Percentiles rank a stretch among this genome's conserved stretches.
phyloP scores from a whole-genome alignment of 1,140 invertebrate genomes.

The Pollicipes pollicipes region DNA sequence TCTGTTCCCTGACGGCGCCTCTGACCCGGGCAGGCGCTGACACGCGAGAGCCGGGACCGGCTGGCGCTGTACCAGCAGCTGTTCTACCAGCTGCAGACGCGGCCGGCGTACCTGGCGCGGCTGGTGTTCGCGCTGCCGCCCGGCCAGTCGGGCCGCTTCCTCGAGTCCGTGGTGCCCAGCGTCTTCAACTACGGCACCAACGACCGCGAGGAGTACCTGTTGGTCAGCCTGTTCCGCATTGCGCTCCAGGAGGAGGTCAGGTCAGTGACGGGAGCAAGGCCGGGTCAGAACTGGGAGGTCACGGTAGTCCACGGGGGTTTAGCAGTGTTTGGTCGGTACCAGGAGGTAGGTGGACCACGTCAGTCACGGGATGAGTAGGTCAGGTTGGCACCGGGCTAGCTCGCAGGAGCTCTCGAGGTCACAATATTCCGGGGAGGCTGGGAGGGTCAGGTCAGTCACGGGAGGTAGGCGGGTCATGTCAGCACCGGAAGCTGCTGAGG shows the following conservation, averaged over 20 bases:
- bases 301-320: no score
- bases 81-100: constrained; percentile 61
- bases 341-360: no score
- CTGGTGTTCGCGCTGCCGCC: constrained; percentile 55
- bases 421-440: no score
- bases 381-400: no score
- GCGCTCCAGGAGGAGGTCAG: constrained; percentile 55
- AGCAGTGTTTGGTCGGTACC: no score
- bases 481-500: no score
- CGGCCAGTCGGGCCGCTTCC: constrained; percentile 50
- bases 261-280: neutral
- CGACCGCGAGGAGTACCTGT: constrained; percentile 54
- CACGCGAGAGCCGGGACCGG: constrained; percentile 46
- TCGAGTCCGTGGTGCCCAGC: constrained; percentile 56
- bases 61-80: constrained; percentile 59
- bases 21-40: constrained; percentile 44
- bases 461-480: no score
- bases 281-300: neutral
- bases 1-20: constrained; percentile 19
- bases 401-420: no score
- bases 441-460: no score
- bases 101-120: constrained; percentile 55
- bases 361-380: no score
- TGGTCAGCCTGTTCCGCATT: constrained; percentile 50
- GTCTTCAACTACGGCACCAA: constrained; percentile 64